Base-by-base conservation (phyloP, 2,113 vertebrate species). In the Coryphaenoides rupestris region DNA sequence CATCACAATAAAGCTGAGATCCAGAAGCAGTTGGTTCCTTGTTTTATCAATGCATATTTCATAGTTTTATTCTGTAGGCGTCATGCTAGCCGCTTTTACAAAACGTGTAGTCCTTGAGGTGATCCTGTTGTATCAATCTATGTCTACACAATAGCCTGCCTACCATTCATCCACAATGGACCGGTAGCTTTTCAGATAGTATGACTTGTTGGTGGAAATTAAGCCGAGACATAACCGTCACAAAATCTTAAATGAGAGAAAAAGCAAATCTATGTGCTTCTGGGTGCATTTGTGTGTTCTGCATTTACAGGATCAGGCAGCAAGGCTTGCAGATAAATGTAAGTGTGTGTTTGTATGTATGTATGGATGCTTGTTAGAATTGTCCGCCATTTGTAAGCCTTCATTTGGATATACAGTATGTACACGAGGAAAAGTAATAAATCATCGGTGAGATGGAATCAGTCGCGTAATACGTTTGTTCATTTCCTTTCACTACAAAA, bases 381-480 rank as follows among this genome's bases (percentile, higher is more conserved):
- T 63, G 66, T 73, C 15, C 4, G 55, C 72, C 62, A 45, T 81
- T 77, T 70, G 64, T 80, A 85, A 75, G 73, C 40, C 68, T 80
- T 81, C 33, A 70, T 73, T 77, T 78, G 73, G 69, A 75, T 77
- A 75, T 79, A n/a, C n/a, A 54, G 63, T 75, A 72, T 86, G 79
- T 84, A 79, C 47, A 79, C 77, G 69, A 80, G 74, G 71, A 56
- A 75, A 40, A 84, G 71, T 79, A 77, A 83, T 80, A 88, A 88
- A 88, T 76, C 70, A 70, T 81, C 62, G 33, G 33, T 40, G 33
- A 40, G 74, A 68, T 63, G 65, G 23, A 85, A 62, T 40, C 7
- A 24, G 21, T 49, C n/a, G n/a, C n/a, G n/a, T 15, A 5, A 22
- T 17, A 57, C n/a, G 21, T 56, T 47, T 62, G 57, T 77, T 73